Conservation (phyloP, 2,888 invertebrate genomes). For the Octonoba sinensis region DNA sequence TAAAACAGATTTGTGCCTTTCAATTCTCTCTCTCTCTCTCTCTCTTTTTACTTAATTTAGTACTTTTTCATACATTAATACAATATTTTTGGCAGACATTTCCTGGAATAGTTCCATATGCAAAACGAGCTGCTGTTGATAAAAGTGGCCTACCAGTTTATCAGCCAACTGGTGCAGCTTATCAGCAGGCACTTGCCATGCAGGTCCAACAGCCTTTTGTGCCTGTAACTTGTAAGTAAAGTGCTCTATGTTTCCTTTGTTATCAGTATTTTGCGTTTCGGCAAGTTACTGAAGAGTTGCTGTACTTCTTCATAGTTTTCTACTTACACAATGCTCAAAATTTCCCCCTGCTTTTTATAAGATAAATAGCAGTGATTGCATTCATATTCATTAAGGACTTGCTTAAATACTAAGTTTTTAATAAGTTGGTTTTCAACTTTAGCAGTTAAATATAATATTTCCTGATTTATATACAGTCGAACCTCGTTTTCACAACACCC, state of each 20-base stretch:
- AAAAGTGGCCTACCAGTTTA: slow-evolving; percentile 97
- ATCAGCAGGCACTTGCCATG: slow-evolving; percentile 64
- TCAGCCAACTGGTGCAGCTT: slow-evolving; percentile 83
- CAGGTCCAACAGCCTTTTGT: slow-evolving; percentile 64
- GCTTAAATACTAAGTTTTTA: too few relatives aligned
- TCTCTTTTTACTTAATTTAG: background rate
- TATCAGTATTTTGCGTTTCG: background rate
- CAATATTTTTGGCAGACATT: slow-evolving; percentile 79
- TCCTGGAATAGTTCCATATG: slow-evolving; percentile 95
- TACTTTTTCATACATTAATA: background rate
- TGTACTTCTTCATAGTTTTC: too few relatives aligned
- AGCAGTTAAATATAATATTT: too few relatives aligned
- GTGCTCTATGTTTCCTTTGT: background rate
- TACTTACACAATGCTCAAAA: too few relatives aligned
- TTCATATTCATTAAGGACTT: too few relatives aligned
- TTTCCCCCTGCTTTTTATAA: too few relatives aligned
- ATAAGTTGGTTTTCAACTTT: too few relatives aligned
- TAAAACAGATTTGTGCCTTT: background rate
- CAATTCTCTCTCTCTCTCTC: too few relatives aligned
- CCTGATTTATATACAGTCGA: too few relatives aligned
- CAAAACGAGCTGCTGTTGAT: slow-evolving; percentile 91
- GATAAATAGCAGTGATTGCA: too few relatives aligned
- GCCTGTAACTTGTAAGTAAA: slow-evolving; percentile 63
- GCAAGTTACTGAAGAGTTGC: background rate
- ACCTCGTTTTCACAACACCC: too few relatives aligned